Evolutionary conservation across 2,888 invertebrate genomes (phyloP).

Genomic region (Drosophila diplacantha): DNA sequence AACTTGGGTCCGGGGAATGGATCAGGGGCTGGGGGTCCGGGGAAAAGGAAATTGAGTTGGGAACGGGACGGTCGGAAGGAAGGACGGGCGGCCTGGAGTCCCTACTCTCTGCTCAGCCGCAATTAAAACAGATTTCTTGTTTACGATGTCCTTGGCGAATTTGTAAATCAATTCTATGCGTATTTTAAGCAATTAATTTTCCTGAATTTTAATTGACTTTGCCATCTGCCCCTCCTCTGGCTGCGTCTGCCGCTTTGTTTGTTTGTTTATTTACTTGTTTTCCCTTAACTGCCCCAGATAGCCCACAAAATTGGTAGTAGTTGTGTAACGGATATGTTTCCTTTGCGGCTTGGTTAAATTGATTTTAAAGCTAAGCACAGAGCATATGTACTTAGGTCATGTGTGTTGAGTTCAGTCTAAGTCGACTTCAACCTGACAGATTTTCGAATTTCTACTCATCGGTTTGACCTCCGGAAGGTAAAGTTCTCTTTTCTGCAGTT

Average conservation of each 20-base stretch:
- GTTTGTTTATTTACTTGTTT: slow-evolving; percentile 32
- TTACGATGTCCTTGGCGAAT: slow-evolving; percentile 65
- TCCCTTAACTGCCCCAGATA: slow-evolving; percentile 7
- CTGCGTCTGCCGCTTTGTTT: slow-evolving; percentile 10
- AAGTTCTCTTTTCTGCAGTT: too few species aligned
- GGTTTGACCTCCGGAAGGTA: neutral
- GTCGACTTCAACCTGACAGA: slow-evolving; percentile 1
- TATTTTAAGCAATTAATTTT: slow-evolving; percentile 66
- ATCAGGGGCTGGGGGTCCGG: neutral
- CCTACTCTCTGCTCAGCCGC: slow-evolving; percentile 58
- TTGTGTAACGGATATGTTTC: slow-evolving; percentile 24
- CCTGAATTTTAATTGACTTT: slow-evolving; percentile 59
- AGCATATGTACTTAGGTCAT: slow-evolving; percentile 12
- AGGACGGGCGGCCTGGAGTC: too few species aligned
- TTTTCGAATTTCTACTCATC: neutral
- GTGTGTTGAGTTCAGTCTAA: slow-evolving; percentile 5
- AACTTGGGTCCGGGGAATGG: slow-evolving; percentile 44
- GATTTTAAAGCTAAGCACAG: slow-evolving; percentile 25
- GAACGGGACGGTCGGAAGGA: neutral
- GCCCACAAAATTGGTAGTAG: slow-evolving; percentile 17
- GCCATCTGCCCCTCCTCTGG: slow-evolving; percentile 1
- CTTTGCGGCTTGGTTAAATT: slow-evolving; percentile 25
- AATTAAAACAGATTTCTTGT: slow-evolving; percentile 69
- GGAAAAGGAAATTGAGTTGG: slow-evolving; percentile 6
- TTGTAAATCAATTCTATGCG: slow-evolving; percentile 67